phyloP scores from a whole-genome alignment of 1,140 invertebrate species.

The Lasaia peninsularis region DNA sequence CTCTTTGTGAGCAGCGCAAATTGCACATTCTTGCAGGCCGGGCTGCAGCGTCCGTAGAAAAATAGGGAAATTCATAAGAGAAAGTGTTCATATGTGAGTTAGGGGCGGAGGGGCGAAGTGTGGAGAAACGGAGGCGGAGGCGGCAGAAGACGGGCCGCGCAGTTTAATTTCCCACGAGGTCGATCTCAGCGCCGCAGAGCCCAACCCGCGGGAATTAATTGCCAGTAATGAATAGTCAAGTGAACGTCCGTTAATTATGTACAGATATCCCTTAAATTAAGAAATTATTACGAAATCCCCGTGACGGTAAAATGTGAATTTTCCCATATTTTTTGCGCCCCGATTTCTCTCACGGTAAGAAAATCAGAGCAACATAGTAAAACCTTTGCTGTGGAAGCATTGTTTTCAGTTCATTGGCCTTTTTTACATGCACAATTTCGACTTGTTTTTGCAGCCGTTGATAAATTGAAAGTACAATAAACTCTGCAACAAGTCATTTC shows the following conservation, averaged over 20 bases:
- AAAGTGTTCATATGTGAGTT: slow-evolving; percentile 69
- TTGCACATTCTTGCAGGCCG: slow-evolving; percentile 34
- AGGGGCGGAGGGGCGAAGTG: slow-evolving; percentile 38
- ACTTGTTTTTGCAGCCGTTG: slow-evolving; percentile 13
- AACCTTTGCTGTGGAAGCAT: slow-evolving; percentile 37
- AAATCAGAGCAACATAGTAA: slow-evolving; percentile 48
- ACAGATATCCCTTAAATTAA: slow-evolving; percentile 54
- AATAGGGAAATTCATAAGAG: slow-evolving; percentile 63
- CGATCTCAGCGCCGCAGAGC: slow-evolving; percentile 72
- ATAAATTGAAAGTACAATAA: slow-evolving; percentile 10
- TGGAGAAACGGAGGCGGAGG: slow-evolving; percentile 47
- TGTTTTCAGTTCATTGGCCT: slow-evolving; percentile 58
- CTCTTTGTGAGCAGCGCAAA: slow-evolving; percentile 30
- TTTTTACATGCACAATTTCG: slow-evolving; percentile 23
- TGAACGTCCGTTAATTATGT: slow-evolving; percentile 74
- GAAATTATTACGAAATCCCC: slow-evolving; percentile 26
- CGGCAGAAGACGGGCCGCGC: slow-evolving; percentile 68
- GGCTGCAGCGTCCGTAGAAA: slow-evolving; percentile 49
- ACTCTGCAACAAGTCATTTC: slow-evolving; percentile 10
- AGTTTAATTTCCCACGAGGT: slow-evolving; percentile 77
- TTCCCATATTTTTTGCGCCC: slow-evolving; percentile 5
- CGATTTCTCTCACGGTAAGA: slow-evolving; percentile 54
- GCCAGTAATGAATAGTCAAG: slow-evolving; percentile 77
- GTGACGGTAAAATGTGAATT: not conserved
- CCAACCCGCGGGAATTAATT: slow-evolving; percentile 75